Evolutionary conservation across 2,113 vertebrate species (phyloP), one percentile per base, ranked within the genome.

Genomic region (Serinus canaria): DNA sequence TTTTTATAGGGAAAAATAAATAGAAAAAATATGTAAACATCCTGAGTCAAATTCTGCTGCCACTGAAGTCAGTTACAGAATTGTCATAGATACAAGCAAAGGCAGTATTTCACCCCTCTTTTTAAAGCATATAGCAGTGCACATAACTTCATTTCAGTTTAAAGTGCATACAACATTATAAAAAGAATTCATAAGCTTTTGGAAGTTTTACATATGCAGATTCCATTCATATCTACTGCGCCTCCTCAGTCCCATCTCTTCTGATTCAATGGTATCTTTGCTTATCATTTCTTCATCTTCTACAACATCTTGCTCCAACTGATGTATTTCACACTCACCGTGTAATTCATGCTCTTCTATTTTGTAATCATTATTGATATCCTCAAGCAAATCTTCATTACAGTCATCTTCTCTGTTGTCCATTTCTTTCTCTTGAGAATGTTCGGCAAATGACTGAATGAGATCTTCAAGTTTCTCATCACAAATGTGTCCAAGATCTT

Each of bases 381-480:
- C 76, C 20, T 95, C 88, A 82, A 72, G 73, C 3, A 84, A 50
- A 43, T 95, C 85, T 70, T 96, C 86, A 46, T 94, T 87, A 37
- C 31, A 53, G 15, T 73, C 89, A 55, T 87, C 87, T 58, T 96
- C 92, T 56, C 59, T 60, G 23, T 87, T 90, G 53, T 76, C 88
- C 13, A 25, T 27, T 35, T 90, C 93, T 67, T 67, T 91, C 30
- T 73, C 97, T 28, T 92, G 94, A 72, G 97, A 67, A 60, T 97
- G 95, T 89, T 92, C 95, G 16, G 96, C 94, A 19, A 99, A 97
- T 14, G 98, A 98, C 94, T 99, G 97, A 30, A 99, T 98, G 49
- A 99, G 98, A 90, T 98, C 96, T 84, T 99, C 98, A 74, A 99
- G 98, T 43, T 98, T 98, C 76, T 97, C 97, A 67, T 98, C 97